These are phyloP conservation scores for Pedetes capensis DNA, from an alignment of 2,113 vertebrate species.

Conservation along the genomic window DNA sequence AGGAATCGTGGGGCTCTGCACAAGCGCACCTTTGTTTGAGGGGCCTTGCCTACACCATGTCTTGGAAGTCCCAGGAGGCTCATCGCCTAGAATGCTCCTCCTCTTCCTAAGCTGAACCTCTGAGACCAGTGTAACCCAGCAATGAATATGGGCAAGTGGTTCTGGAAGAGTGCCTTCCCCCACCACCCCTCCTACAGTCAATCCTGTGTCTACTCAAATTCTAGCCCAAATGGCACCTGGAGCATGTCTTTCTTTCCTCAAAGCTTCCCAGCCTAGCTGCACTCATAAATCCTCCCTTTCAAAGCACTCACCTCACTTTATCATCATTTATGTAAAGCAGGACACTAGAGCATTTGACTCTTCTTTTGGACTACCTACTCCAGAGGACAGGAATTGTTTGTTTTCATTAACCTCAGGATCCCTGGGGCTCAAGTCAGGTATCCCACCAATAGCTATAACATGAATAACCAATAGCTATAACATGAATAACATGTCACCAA, in stretches of 20 bases:
- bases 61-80: neutral
- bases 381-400: neutral
- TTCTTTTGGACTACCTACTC: neutral
- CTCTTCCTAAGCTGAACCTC: neutral
- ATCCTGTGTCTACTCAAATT: neutral
- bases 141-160: neutral
- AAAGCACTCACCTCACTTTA: neutral
- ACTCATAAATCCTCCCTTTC: neutral
- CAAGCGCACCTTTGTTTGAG: neutral
- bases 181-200: neutral
- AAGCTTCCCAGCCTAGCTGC: neutral
- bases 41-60: fast-evolving
- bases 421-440: neutral
- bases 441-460: neutral
- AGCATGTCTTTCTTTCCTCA: neutral
- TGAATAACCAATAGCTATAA: neutral
- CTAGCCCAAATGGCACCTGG: neutral
- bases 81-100: too few relatives aligned
- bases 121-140: neutral
- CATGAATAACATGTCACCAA: neutral
- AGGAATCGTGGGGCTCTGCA: neutral
- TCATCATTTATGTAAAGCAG: neutral
- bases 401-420: neutral
- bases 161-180: neutral
- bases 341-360: neutral